Base-by-base conservation (phyloP, 2,113 vertebrate species). In the Siphamia tubifer region DNA sequence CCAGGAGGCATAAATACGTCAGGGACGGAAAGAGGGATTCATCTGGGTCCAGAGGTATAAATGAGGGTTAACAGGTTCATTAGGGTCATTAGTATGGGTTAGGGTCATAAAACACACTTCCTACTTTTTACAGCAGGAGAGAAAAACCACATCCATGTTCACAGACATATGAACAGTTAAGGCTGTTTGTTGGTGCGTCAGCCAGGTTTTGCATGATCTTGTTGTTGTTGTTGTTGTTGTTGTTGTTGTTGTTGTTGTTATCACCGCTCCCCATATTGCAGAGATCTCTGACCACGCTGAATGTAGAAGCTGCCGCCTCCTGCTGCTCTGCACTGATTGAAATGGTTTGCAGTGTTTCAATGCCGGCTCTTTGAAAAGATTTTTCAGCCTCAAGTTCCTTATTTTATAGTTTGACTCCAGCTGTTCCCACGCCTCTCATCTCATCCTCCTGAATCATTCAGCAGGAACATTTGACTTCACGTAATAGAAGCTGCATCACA, bases 271-370 rank as follows among this genome's bases (percentile, higher is more conserved):
- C 66, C 85, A 89, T 83, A 87, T 68, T 82, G 79, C 55, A 44
- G 48, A 61, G 40, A 81, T 72, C 77, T 76, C 42, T 45, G 65
- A 49, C 45, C 43, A 32, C 47, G 74, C 11, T 68, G 64, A 71
- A 35, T 58, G 49, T 61, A 35, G 66, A 64, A 56, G 43, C 23
- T 53, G 31, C 58, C 34, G 68, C 27, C 70, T 44, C 82, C 74
- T 60, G 72, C 79, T 87, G 88, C 71, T 89, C 47, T 10, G 9
- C 48, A n/a, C 71, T 80, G 81, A 89, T 81, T 87, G 87, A 89
- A 82, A 82, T 51, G 55, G 60, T 81, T 79, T 61, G 64, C 54
- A 68, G 30, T 81, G 65, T 85, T 84, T 69, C 56, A 58, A 39
- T 32, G 1, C 13, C 32, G 12, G 67, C 10, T 70, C 44, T 60